Base-by-base conservation (phyloP, 2,888 invertebrate genomes). In the Minunthozetes semirufus region DNA sequence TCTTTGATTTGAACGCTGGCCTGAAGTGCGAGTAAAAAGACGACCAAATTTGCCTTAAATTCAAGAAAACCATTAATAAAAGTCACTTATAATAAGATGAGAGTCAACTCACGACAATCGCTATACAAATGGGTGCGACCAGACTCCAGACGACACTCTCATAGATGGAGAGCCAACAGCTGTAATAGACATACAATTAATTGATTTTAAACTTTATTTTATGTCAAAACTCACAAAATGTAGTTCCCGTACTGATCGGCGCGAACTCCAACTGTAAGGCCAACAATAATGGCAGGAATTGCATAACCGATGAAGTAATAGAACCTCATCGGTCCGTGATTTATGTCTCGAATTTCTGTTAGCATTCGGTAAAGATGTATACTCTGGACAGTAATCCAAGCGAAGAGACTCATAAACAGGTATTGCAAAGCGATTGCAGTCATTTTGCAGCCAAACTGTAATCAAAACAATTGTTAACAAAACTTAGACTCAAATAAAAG, bases 111-210 rank as follows among this genome's bases (percentile, higher is more conserved):
- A 73, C 70, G 22, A 75, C 46, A 48, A 63, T 68, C 29, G 77
- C 72, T 22, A 74, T 15, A 75, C 75, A 72, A 22, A 76, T 76
- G 8, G 97, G 96, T 3, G 93, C 92, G 79, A 96, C 93, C 80
- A 96, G 87, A 85, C 94, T 92, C 96, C 96, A 97, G 63, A 96
- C 91, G 27, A 95, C 92, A 27, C 91, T 90, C 82, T 95, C 94
- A 82, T 94, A 93, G 59, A 94, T 89, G 11, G 93, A 92, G 77
- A 97, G 87, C 96, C 96, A 97, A 83, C 97, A 97, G 83, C 95
- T 95, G 83, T 70, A 76, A 77, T 78, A 79, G 75, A 61, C 73
- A 70, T 61, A 72, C 72, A 77, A 76, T 53, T 27, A 74, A 33
- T 33, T 46, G 22, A 63, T 19, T 38, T 63, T 38, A n/a, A 17